phyloP scores from a whole-genome alignment of 2,113 vertebrate genomes.

The Dasyprocta punctata region DNA sequence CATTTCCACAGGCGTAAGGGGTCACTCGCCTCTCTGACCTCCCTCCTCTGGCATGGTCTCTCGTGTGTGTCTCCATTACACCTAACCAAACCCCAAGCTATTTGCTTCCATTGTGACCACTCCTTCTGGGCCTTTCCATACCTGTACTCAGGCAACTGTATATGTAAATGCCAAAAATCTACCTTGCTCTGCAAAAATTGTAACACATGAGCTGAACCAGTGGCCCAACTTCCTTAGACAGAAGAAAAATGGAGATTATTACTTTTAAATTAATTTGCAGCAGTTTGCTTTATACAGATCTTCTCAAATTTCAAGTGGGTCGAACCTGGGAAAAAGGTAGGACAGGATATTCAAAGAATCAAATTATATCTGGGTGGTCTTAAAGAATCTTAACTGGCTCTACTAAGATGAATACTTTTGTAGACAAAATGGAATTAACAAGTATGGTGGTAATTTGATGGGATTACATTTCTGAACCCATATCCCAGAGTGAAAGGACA shows the following conservation, averaged over 20 bases:
- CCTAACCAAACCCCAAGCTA: neutral
- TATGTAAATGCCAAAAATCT: neutral
- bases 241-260: neutral
- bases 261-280: conserved; percentile 30
- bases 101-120: neutral
- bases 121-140: neutral
- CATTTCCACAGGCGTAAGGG: neutral
- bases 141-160: neutral
- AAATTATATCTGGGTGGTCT: neutral
- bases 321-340: conserved; percentile 14
- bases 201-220: neutral
- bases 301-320: conserved; percentile 6
- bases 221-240: neutral
- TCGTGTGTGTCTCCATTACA: neutral
- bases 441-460: neutral
- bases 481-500: neutral
- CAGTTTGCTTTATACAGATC: neutral
- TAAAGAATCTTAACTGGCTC: neutral
- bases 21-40: neutral
- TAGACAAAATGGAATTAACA: neutral
- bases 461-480: neutral
- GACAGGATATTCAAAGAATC: conserved; percentile 33
- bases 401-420: neutral
- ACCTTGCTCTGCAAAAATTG: neutral
- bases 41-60: neutral